Base-by-base conservation (phyloP, 2,888 invertebrate species). In the Nomada goodeniana region DNA sequence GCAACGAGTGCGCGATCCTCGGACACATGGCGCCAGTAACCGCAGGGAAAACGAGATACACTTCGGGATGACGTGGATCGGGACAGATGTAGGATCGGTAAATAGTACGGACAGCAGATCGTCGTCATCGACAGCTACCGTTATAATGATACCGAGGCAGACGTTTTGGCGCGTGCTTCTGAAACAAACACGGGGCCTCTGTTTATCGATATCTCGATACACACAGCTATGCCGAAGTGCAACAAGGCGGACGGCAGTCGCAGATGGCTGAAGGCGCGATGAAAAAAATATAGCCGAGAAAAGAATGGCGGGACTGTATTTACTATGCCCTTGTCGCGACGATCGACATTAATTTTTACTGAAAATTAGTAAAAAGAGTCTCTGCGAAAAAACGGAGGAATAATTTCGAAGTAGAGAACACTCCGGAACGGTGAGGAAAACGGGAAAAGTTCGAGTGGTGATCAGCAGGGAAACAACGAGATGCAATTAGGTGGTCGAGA, bases 21-120 rank as follows among this genome's bases (percentile, higher is more conserved):
- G 85, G 86, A 88, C 89, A 90, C 88, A 86, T 88, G 90, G 86
- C 67, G 86, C 86, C 85, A 89, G 88, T 88, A 87, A 76, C 72
- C 75, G 72, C 87, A 74, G 13, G 71, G 80, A 84, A 86, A 85
- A 80, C 78, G 78, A 74, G 67, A 84, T 79, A 79, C 78, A 79
- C 78, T 72, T 60, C 47, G 50, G 75, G 60, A 80, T 57, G 75
- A 76, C 75, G 78, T 76, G 65, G 80, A 65, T 61, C 72, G 80
- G 71, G 80, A 86, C 89, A 88, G 88, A 88, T 88, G 88, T 80
- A 73, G 73, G 82, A 79, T 87, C 85, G 80, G 88, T 77, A 88
- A 86, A 89, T 76, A 83, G 83, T 85, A 59, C 61, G 84, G 79
- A 81, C 82, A 81, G 76, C 89, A 84, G 87, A 69, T 72, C 65